Evolutionary conservation across 2,113 vertebrate species (phyloP).

Genomic region (Zosterops borbonicus): DNA sequence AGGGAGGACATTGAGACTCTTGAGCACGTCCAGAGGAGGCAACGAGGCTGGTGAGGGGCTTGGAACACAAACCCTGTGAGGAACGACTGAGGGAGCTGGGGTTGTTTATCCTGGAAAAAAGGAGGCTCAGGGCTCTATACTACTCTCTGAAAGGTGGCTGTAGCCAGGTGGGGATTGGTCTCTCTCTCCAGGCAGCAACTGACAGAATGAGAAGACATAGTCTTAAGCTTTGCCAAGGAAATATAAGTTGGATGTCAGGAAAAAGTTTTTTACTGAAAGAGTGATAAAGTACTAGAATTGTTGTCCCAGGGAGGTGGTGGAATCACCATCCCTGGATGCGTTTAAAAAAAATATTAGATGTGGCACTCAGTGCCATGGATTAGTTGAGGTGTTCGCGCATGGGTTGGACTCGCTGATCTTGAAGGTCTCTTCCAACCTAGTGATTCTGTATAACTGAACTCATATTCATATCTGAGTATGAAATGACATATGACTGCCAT

Average conservation of each 20-base stretch:
- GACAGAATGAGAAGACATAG: too few relatives aligned
- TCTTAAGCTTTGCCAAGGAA: neutral
- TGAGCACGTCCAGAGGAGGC: too few relatives aligned
- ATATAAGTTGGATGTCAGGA: neutral
- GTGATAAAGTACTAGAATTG: neutral
- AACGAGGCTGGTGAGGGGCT: too few relatives aligned
- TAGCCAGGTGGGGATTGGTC: too few relatives aligned
- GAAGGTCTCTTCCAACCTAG: neutral
- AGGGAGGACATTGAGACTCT: too few relatives aligned
- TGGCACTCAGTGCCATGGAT: neutral
- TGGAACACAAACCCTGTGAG: too few relatives aligned
- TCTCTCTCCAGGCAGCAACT: too few relatives aligned
- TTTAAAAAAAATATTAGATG: neutral
- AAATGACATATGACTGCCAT: neutral
- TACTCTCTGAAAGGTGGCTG: too few relatives aligned
- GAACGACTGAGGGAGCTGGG: too few relatives aligned
- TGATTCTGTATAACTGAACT: neutral
- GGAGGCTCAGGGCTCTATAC: too few relatives aligned
- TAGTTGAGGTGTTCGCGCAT: neutral
- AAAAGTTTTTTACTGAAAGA: neutral
- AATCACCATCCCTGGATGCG: neutral
- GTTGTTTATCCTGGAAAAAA: too few relatives aligned
- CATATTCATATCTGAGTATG: neutral
- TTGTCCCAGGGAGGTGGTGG: rapidly evolving
- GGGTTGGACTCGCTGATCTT: neutral